phyloP scores from a whole-genome alignment of 2,113 vertebrate genomes.

The Cichladusa arquata region DNA sequence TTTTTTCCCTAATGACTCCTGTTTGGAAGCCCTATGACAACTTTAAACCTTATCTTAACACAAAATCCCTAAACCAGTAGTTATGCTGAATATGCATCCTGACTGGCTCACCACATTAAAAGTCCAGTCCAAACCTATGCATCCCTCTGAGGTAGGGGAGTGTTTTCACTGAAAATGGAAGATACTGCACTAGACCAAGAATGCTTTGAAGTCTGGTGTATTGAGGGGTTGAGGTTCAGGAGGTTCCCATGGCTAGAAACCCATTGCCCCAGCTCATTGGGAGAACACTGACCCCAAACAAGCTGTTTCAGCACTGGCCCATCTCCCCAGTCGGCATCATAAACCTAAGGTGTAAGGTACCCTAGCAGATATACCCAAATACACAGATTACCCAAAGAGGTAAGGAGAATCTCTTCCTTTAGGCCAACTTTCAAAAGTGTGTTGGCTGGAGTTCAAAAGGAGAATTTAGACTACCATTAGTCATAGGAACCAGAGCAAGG shows the following conservation, averaged over 20 bases:
- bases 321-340: background rate
- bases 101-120: background rate
- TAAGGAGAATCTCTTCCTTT: background rate
- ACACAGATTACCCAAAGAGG: rapidly evolving
- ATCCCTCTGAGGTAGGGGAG: background rate
- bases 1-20: background rate
- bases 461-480: background rate
- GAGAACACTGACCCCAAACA: background rate
- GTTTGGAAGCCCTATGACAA: background rate
- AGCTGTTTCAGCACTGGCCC: background rate
- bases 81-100: rapidly evolving
- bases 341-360: background rate
- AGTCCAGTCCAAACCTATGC: background rate
- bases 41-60: background rate
- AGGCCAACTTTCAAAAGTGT: background rate
- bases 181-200: background rate
- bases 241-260: background rate
- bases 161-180: background rate
- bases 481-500: background rate
- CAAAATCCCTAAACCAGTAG: background rate
- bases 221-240: background rate
- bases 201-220: background rate
- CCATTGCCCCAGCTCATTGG: background rate
- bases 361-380: background rate
- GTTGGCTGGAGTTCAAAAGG: background rate